Conservation (phyloP, 2,797 vertebrate genomes). For the Cercopithecus hamlyni region DNA sequence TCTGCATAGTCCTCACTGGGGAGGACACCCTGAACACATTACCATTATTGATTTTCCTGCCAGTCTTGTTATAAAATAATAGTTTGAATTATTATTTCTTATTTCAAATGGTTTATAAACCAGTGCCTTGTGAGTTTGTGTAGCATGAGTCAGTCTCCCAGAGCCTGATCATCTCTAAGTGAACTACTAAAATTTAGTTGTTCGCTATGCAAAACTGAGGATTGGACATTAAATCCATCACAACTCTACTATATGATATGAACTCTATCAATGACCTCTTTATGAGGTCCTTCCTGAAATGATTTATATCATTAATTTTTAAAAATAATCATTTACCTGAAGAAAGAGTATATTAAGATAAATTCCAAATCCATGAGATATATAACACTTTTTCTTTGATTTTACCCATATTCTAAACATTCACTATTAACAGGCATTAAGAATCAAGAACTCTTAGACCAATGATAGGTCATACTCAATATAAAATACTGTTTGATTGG, state of each 20-base stretch:
- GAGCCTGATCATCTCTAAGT: neutral
- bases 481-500: slow-evolving; percentile 28
- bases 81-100: neutral
- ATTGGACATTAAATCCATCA: neutral
- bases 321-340: neutral
- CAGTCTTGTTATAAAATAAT: neutral
- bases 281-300: neutral
- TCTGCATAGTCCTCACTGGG: neutral
- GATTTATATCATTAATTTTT: neutral
- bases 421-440: neutral
- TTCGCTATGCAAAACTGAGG: neutral
- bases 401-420: neutral
- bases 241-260: neutral
- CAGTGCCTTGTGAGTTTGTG: neutral
- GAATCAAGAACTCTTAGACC: slow-evolving; percentile 43
- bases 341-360: neutral
- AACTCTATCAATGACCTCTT: neutral
- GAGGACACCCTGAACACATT: neutral
- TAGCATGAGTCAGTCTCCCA: neutral
- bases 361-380: neutral
- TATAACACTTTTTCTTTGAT: neutral
- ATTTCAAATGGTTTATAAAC: slow-evolving; percentile 11
- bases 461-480: neutral
- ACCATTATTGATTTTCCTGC: slow-evolving; percentile 4
- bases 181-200: neutral